Base-by-base conservation (phyloP, 2,113 vertebrate genomes). In the Dolichotis patagonum region DNA sequence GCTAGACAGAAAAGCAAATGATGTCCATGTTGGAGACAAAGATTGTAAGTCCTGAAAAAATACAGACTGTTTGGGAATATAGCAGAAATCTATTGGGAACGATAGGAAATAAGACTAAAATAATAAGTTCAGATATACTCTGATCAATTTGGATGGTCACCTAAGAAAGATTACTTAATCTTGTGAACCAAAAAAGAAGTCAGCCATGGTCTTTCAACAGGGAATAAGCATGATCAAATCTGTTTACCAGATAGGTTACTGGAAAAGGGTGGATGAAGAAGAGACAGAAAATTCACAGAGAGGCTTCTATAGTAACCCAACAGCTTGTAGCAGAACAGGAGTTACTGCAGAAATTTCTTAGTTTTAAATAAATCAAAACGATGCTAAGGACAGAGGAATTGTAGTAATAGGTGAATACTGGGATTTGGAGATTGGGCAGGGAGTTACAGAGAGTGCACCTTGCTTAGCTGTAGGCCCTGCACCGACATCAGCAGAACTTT, bases 31-130 rank as follows among this genome's bases (percentile, higher is more conserved):
- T 46, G 56, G 26, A 78, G 46, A 60, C 26, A 77, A 63, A 83
- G 16, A 71, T 46, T 78, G 32, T 82, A 62, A 46, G 0, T 20
- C 30, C 7, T 83, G 19, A 82, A 32, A 38, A 77, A 78, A 58
- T 7, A 54, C 0, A 0, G 32, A 32, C 14, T 41, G 0, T 32
- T 85, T 78, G 24, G 4, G 1, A 56, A 0, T 71, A 14, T 35
- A 24, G 49, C 26, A 83, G 19, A 26, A 49, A 69, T 88, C 71
- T 69, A 22, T 5, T 26, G 26, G 11, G 6, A 78, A 3, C 49
- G 2, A 24, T 32, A 19, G 17, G 35, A 81, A n/a, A 38, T 11
- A 2, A 54, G 52, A 43, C 2, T 41, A 75, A 41, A 81, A 69
- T 2, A 22, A 20, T 4, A 83, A n/a, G 38, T 13, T 60, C 10